Evolutionary conservation across 2,888 invertebrate species (phyloP).

Genomic region (Phania funesta): DNA sequence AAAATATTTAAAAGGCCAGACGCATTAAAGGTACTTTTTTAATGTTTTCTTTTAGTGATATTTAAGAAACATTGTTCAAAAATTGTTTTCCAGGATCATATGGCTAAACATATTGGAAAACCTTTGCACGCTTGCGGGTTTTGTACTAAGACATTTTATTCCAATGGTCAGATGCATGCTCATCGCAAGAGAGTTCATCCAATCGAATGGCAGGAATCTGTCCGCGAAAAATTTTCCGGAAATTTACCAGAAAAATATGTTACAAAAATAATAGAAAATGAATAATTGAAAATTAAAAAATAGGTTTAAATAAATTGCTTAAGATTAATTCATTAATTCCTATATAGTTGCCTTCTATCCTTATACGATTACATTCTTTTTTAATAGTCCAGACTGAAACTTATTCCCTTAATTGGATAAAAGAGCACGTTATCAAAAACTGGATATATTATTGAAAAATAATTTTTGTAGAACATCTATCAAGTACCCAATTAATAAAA

Average conservation of each 20-base stretch:
- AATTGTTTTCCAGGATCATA: constrained; percentile 74
- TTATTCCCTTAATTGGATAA: too few relatives aligned
- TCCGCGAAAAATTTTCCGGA: constrained; percentile 47
- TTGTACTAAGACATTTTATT: constrained; percentile 79
- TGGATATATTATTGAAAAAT: too few relatives aligned
- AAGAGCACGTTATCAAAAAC: too few relatives aligned
- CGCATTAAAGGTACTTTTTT: neutral
- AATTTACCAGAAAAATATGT: constrained; percentile 55
- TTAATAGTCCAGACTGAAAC: too few relatives aligned
- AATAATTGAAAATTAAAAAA: neutral
- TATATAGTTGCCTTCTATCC: too few relatives aligned
- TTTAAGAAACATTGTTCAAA: neutral
- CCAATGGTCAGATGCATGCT: constrained; percentile 79
- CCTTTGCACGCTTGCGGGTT: constrained; percentile 77
- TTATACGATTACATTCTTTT: too few relatives aligned
- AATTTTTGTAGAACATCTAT: too few relatives aligned
- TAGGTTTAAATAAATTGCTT: neutral
- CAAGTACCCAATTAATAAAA: too few relatives aligned
- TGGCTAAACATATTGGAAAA: constrained; percentile 79
- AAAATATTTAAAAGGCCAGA: constrained; percentile 78
- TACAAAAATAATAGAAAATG: constrained; percentile 34
- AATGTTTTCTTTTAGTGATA: neutral
- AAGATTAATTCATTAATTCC: too few relatives aligned
- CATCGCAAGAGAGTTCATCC: constrained; percentile 78
- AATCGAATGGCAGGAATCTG: constrained; percentile 75